Conservation (phyloP, 2,113 vertebrate species). For the Sciurus niger region DNA sequence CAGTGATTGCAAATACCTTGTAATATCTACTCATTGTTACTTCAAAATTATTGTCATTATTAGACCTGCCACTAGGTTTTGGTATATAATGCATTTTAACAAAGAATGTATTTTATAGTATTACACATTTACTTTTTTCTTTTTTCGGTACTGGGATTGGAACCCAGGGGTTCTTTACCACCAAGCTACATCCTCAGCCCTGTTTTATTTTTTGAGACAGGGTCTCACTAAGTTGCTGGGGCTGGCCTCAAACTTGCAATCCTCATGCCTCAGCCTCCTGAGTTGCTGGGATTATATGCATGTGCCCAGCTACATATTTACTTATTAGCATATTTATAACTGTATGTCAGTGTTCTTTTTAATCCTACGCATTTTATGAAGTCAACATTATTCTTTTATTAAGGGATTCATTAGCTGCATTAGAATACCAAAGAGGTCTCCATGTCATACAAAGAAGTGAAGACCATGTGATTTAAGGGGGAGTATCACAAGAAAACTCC, state of each 20-base stretch:
- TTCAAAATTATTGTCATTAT: background rate
- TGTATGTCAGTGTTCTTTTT: background rate
- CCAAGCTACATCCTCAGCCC: too few species aligned
- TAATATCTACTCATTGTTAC: background rate
- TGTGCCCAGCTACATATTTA: background rate
- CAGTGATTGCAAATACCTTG: background rate
- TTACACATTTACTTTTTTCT: too few species aligned
- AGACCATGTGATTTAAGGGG: background rate
- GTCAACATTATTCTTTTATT: constrained; percentile 13
- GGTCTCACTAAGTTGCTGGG: too few species aligned
- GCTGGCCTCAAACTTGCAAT: too few species aligned
- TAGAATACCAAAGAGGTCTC: background rate
- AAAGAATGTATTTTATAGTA: background rate
- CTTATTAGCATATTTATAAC: background rate
- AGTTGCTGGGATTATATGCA: too few species aligned
- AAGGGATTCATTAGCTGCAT: background rate
- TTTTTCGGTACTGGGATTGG: too few species aligned
- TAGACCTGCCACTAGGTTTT: background rate
- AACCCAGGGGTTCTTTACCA: too few species aligned
- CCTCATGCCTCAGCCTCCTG: too few species aligned
- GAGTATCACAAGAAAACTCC: background rate
- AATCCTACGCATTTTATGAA: background rate
- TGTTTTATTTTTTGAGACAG: too few species aligned
- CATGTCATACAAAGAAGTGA: background rate
- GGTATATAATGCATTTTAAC: background rate